Conservation (phyloP, 1,140 invertebrate species). For the Microplitis demolitor region DNA sequence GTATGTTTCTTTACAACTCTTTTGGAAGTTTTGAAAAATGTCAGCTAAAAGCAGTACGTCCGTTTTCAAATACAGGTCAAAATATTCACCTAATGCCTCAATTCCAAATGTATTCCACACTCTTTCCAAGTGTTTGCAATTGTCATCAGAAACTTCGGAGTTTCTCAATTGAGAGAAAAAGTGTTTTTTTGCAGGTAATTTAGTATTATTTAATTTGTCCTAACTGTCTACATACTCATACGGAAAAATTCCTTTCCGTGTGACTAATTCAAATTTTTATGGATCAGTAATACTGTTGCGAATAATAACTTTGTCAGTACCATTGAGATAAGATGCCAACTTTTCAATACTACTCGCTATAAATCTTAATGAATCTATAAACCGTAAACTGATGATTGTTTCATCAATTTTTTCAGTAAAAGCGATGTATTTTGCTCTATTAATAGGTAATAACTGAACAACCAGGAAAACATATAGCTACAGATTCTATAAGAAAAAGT, state of each 20-base stretch:
- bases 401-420: no score
- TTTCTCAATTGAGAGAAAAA: not conserved
- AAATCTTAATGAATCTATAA: conserved; percentile 27
- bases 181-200: not conserved
- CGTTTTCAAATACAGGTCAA: conserved; percentile 15
- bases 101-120: conserved; percentile 1
- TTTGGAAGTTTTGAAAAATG: conserved; percentile 52
- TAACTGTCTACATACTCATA: conserved; percentile 4
- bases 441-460: not conserved
- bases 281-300: not conserved
- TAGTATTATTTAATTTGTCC: not conserved
- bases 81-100: conserved; percentile 1
- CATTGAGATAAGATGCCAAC: conserved; percentile 25
- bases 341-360: conserved; percentile 18
- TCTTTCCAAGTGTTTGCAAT: not conserved
- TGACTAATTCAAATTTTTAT: not conserved
- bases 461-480: conserved; percentile 13
- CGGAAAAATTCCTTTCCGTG: conserved; percentile 2
- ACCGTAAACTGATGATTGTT: no score
- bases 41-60: not conserved
- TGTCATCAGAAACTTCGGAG: not conserved
- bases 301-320: not conserved
- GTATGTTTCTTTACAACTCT: conserved; percentile 35
- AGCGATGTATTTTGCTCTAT: no score
- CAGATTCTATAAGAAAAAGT: conserved; percentile 1